A percentile compares a stretch with the other conserved stretches of the same genome.
These are phyloP conservation scores for Syrphus vitripennis DNA, from an alignment of 2,888 invertebrate genomes.

Conservation along the genomic window DNA sequence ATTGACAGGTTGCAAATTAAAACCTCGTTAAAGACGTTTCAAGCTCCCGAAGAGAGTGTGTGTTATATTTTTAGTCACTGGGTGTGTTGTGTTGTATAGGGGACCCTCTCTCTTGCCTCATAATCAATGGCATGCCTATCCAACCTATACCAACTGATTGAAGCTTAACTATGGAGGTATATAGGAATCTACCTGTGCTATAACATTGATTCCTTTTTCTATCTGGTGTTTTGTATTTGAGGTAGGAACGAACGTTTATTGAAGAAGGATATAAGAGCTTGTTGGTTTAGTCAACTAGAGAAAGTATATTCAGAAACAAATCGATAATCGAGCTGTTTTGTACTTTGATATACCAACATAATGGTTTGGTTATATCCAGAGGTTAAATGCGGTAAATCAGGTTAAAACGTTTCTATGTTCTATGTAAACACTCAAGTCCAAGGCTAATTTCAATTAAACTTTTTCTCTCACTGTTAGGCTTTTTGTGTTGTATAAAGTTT, in stretches of 20 bases:
- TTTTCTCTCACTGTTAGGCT: no score
- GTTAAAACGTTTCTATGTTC: conserved; percentile 2
- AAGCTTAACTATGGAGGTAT: background rate
- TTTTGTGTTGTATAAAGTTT: no score
- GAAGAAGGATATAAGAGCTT: background rate
- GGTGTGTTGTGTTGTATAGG: background rate
- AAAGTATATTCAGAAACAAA: background rate
- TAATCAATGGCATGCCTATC: conserved; percentile 5
- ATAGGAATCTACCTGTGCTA: background rate
- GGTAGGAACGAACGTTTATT: background rate
- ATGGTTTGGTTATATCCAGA: background rate
- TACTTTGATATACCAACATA: background rate
- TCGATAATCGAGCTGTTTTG: background rate
- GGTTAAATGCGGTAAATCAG: conserved; percentile 15
- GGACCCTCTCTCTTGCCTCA: background rate
- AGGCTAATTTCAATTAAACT: conserved; percentile 28
- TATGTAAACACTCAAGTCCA: conserved; percentile 17
- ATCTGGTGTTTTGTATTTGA: background rate
- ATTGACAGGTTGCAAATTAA: conserved; percentile 61
- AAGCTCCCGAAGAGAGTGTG: background rate
- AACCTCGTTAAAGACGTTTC: conserved; percentile 49
- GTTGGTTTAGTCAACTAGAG: background rate
- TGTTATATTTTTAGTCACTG: background rate
- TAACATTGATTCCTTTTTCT: background rate
- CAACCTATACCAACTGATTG: background rate